phyloP scores from a whole-genome alignment of 2,113 vertebrate genomes.

The Mesocricetus auratus region DNA sequence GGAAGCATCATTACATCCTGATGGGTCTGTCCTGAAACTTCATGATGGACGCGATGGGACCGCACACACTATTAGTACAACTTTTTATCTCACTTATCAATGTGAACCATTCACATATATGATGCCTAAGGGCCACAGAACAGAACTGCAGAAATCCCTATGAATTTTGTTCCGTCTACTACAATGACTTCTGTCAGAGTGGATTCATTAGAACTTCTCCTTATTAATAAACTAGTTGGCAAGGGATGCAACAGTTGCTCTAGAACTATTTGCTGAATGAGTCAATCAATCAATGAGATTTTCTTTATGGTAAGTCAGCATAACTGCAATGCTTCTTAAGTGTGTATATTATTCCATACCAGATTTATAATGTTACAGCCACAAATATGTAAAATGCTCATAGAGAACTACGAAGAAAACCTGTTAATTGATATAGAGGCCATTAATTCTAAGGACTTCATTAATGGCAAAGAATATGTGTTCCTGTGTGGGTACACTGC shows the following conservation, averaged over 20 bases:
- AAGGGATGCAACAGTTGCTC: not conserved
- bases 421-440: conserved; percentile 19
- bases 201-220: conserved; percentile 54
- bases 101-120: not conserved
- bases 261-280: conserved; percentile 37
- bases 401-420: conserved; percentile 36
- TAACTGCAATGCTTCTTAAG: conserved; percentile 35
- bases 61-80: not conserved
- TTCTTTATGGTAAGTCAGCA: conserved; percentile 3
- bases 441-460: conserved; percentile 42
- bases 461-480: not conserved
- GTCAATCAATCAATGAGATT: conserved; percentile 5
- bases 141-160: conserved; percentile 35
- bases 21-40: conserved; percentile 6
- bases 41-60: not conserved
- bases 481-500: not conserved
- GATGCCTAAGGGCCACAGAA: not conserved
- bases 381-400: not conserved
- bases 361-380: not conserved
- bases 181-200: not conserved
- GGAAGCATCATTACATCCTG: not conserved
- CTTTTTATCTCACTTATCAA: not conserved
- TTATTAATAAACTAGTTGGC: conserved; percentile 19
- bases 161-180: not conserved
- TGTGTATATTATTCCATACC: not conserved